Evolutionary conservation across 2,797 vertebrate species (phyloP), one percentile per base, ranked within the genome.

Genomic region (Brachyrhaphis roseni): DNA sequence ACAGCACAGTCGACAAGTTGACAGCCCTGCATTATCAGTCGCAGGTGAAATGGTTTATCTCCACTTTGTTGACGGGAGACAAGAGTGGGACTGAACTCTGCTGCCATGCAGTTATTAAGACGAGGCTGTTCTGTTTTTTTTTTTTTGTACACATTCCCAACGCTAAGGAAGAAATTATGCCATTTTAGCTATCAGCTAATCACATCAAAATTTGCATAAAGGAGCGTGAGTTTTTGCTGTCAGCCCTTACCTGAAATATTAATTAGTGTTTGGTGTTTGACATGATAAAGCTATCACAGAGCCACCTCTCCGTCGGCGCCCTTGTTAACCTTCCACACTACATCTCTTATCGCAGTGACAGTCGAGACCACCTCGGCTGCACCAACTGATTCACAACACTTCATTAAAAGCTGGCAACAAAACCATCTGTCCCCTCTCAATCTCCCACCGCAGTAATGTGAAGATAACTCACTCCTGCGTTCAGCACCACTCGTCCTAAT

Each of bases 401-500:
- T 92, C 89, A 92, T 93, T 93, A 93, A 93, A 86, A 26, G 43
- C 89, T 87, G 90, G 89, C 90, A 94, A 93, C 91, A 91, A 90
- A 91, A 92, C 90, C 91, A 91, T 91, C 92, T 92, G 92, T 90
- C 85, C 86, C 89, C 89, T 89, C 87, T 92, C 90, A 89, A 86
- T 91, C 89, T 92, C 92, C 90, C 87, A 76, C 84, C 90, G 82
- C 92, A 86, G 90, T 90, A 91, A 93, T 91, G 92, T 92, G 90
- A 92, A 87, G 34, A 93, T 94, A 94, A 93, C 90, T 93, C 89
- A 92, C 87, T 87, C 90, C 90, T 82, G 81, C 88, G 90, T 93
- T 90, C 90, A 91, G 84, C 78, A 87, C 85, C 93, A 93, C 92
- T 94, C 90, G 88, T 90, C 87, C 86, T 94, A 93, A 94, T 95